Evolutionary conservation across 2,113 vertebrate genomes (phyloP), one percentile per base, ranked within the genome.

Genomic region (Montifringilla adamsi): DNA sequence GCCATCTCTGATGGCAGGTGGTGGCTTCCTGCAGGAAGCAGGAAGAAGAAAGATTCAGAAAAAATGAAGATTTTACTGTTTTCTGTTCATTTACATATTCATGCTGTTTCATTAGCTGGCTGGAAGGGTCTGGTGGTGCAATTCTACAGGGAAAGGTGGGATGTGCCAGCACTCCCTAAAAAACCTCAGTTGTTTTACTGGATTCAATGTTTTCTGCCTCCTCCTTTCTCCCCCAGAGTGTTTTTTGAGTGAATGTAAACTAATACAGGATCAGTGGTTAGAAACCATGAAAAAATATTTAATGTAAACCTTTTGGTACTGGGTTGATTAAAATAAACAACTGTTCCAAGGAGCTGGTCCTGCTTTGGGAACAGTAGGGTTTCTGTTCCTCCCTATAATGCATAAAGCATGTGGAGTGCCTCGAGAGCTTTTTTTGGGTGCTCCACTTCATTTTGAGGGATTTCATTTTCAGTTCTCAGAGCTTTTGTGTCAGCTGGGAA

Each of bases 281-380:
- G 60, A 28, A 77, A 75, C 53, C 87, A 77, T 70, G 72, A 76
- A 72, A 33, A 49, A 77, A 31, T 47, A 76, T 64, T 87, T 64
- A 56, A 87, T 41, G 53, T 47, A 64, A 92, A 94, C 64, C 55
- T 90, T 89, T 90, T 26, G 64, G 68, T 89, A 18, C 27, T 27
- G 60, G n/a, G 24, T n/a, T 91, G 80, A 81, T 94, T 78, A 62
- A 96, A 94, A 93, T 60, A 89, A 94, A 56, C 68, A 63, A 41
- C 47, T 50, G 27, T 26, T 84, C 8, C 0, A 0, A 68, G 87
- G 73, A 91, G 8, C 59, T 83, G 87, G 41, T 60, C 76, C 68
- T 89, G 84, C 31, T 58, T 63, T 87, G 84, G 7, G 77, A 96
- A 87, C 89, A 89, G 81, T 47, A 14, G 89, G 76, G 35, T 91